Percentiles rank a stretch among this genome's conserved stretches.
These are phyloP conservation scores for Motacilla tschutschensis DNA, from an alignment of 2,113 vertebrate genomes.

Conservation along the genomic window DNA sequence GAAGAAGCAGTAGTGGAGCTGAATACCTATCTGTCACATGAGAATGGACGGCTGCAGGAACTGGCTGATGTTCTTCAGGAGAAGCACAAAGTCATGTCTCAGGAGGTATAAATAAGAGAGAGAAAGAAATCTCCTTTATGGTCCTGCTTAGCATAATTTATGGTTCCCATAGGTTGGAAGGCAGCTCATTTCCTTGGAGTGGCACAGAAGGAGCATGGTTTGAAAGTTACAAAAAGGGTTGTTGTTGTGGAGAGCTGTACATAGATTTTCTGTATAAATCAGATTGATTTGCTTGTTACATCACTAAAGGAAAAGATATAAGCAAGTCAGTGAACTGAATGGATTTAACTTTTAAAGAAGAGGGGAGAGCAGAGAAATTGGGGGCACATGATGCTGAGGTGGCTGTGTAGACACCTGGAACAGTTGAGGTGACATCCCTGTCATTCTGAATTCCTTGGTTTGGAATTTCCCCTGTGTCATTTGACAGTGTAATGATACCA, in stretches of 20 bases:
- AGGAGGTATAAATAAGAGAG: conserved; percentile 75
- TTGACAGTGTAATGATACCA: background rate
- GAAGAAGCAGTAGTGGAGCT: conserved; percentile 83
- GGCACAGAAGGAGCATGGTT: background rate
- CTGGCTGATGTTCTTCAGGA: conserved; percentile 88
- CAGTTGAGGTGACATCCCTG: accelerated
- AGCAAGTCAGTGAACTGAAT: background rate
- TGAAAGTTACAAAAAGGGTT: background rate
- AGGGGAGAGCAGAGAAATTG: background rate
- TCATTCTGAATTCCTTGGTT: background rate
- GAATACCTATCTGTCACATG: conserved; percentile 81
- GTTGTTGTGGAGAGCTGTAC: background rate
- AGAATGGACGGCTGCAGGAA: conserved; percentile 87
- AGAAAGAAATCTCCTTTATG: background rate
- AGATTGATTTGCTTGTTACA: background rate
- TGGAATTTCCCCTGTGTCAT: background rate
- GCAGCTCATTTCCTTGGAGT: background rate
- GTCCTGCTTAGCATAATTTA: background rate
- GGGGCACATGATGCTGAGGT: background rate
- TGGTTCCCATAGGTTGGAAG: background rate
- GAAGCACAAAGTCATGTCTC: conserved; percentile 90
- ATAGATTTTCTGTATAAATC: background rate
- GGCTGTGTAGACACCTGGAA: background rate
- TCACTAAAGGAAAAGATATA: background rate
- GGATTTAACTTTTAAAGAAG: background rate